Base-by-base conservation (phyloP, 2,113 vertebrate species). In the Cygnus buccinator region DNA sequence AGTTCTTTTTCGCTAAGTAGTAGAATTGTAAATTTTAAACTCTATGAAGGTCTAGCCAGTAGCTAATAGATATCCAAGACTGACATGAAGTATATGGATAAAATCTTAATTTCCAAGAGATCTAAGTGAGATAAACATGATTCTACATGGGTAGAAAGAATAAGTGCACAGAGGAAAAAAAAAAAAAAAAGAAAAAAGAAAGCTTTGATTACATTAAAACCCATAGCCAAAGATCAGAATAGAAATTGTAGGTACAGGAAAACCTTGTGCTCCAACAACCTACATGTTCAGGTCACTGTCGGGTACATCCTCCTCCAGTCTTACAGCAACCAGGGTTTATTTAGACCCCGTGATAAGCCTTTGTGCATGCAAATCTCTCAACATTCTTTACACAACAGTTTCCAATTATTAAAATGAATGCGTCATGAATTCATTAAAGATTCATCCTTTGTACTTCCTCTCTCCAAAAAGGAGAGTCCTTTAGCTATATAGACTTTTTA, bases 401-500 rank as follows among this genome's bases (percentile, higher is more conserved):
- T 43, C 39, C 20, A 52, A n/a, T 58, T 86, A 90, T 5, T 78
- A 25, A 82, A 74, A 78, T 5, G 1, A 65, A n/a, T 1, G 3
- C 80, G 35, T 66, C 11, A 78, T 7, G 8, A 81, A 61, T 68
- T 41, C 13, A 26, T 63, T 35, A 12, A 39, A 31, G 25, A 57
- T 67, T 63, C 43, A 79, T 39, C 10, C 4, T 77, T 68, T 37
- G 14, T 7, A 65, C 58, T 39, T 90, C 37, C 29, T 4, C 7
- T 41, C 44, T 81, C 65, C 19, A 86, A 81, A 65, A 81, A 2
- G 3, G 81, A 18, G 23, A 14, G 9, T 48, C 22, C 35, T 41
- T 66, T 55, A 63, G 37, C n/a, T 82, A 22, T 13, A 43, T 0
- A 16, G 6, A 19, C 8, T 65, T 11, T 26, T 62, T 10, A 1